A percentile compares a stretch with the other conserved stretches of the same genome.
These are phyloP conservation scores for Ahaetulla prasina DNA, from an alignment of 2,113 vertebrate genomes.

Conservation along the genomic window DNA sequence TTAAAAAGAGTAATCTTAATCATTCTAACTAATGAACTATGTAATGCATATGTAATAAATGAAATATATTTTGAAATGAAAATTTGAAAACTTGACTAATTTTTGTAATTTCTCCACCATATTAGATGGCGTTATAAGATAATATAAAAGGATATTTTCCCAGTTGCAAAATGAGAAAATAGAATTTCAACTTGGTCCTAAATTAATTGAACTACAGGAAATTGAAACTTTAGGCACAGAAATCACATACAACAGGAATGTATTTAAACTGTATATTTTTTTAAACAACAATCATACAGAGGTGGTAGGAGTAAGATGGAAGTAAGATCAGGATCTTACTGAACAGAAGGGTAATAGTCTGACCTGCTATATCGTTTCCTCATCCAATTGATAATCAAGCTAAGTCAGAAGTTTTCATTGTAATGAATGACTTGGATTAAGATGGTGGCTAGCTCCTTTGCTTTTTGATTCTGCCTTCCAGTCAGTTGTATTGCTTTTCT, in stretches of 20 bases:
- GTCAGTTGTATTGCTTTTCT: not conserved
- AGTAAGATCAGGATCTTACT: not conserved
- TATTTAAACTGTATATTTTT: not conserved
- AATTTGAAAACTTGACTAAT: not conserved
- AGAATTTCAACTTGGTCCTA: not conserved
- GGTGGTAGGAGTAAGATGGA: not conserved
- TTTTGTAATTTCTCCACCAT: not conserved
- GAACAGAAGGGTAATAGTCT: not conserved
- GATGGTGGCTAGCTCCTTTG: not conserved
- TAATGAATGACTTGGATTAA: not conserved
- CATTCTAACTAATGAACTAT: not conserved
- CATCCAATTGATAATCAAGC: not conserved
- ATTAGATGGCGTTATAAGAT: not conserved
- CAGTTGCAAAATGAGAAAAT: not conserved
- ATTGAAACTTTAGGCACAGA: not conserved
- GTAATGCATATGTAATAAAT: not conserved
- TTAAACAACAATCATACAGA: not conserved
- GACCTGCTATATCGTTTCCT: no score
- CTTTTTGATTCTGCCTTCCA: not conserved
- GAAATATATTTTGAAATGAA: not conserved
- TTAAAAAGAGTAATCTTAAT: not conserved
- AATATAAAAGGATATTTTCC: not conserved
- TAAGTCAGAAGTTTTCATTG: not conserved
- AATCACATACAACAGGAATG: not conserved
- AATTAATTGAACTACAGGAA: not conserved